These are phyloP conservation scores for Presbytis comata DNA, from an alignment of 2,797 vertebrate genomes.

Conservation along the genomic window DNA sequence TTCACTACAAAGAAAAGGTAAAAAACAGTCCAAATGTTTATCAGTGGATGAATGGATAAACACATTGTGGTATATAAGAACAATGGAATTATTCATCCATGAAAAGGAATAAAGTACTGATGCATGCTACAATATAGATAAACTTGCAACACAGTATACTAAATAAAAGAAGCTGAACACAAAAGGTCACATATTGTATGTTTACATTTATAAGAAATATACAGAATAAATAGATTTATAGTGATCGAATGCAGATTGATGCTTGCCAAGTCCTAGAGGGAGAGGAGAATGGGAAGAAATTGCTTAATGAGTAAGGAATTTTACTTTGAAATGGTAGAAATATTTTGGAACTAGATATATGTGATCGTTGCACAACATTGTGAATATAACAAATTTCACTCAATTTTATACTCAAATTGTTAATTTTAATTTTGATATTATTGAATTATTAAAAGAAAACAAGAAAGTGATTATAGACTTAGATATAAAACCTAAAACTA, in stretches of 20 bases:
- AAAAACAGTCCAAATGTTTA: neutral
- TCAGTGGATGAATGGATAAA: neutral
- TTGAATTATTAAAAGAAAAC: neutral
- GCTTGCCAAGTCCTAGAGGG: neutral
- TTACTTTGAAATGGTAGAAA: neutral
- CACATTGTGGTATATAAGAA: neutral
- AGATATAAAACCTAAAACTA: neutral
- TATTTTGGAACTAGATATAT: neutral
- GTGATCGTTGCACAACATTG: neutral
- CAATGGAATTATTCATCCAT: neutral
- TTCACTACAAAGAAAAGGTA: neutral
- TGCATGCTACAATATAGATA: neutral
- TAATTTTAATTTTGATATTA: neutral
- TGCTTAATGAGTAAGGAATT: neutral
- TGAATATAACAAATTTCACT: neutral
- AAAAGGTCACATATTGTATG: neutral
- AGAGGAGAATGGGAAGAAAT: neutral
- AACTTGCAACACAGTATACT: neutral
- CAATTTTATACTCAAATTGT: neutral
- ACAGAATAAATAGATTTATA: neutral
- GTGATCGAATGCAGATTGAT: neutral
- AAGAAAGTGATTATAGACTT: neutral
- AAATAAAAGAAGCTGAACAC: neutral
- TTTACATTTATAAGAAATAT: neutral
- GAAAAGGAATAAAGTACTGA: neutral